Percentiles rank a stretch among this genome's conserved stretches.
Conservation (phyloP, 2,797 vertebrate genomes). For the Pangasius larnaudii region DNA sequence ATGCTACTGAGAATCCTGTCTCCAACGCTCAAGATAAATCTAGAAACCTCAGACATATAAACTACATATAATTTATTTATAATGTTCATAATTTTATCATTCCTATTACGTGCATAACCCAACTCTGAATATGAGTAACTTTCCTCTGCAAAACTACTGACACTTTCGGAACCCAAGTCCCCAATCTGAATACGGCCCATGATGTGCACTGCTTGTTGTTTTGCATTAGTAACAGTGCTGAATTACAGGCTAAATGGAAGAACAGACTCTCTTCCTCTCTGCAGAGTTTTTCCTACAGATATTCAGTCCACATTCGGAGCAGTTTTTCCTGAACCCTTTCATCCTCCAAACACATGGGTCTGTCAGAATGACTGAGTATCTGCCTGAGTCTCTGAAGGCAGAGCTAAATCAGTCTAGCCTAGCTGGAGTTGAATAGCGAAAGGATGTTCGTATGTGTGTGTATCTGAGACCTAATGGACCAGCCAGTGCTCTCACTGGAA, state of each 20-base stretch:
- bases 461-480: neutral
- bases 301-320: constrained; percentile 2
- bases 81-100: neutral
- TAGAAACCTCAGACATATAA: neutral
- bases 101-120: neutral
- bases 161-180: neutral
- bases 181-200: neutral
- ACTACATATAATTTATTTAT: neutral
- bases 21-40: neutral
- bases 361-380: constrained; percentile 36
- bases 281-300: neutral
- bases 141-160: neutral
- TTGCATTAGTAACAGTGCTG: neutral
- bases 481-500: neutral
- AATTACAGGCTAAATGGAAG: neutral
- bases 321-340: constrained; percentile 13
- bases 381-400: constrained; percentile 17
- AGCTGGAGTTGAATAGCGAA: neutral
- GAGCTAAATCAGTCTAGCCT: constrained; percentile 22
- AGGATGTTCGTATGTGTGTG: neutral
- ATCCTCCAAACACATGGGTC: neutral
- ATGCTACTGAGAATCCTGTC: neutral
- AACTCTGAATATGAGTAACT: neutral
- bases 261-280: neutral
- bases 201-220: neutral